Conservation (phyloP, 2,113 vertebrate genomes). For the Stegostoma tigrinum region DNA sequence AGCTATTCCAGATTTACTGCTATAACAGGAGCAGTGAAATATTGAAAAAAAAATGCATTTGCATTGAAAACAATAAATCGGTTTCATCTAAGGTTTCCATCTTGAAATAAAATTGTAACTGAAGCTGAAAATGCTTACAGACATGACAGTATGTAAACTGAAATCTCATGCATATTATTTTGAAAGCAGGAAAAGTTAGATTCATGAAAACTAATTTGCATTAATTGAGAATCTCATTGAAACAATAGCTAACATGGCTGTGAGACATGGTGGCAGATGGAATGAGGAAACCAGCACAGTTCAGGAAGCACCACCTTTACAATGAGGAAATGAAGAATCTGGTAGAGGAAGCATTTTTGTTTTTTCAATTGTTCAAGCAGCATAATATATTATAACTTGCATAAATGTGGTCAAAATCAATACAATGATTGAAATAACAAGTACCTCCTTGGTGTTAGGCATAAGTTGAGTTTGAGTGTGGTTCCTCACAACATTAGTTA, state of each 20-base stretch:
- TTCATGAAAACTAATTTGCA: background rate
- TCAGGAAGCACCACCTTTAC: background rate
- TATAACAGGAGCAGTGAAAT: background rate
- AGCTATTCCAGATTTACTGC: background rate
- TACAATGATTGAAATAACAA: background rate
- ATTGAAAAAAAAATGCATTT: conserved; percentile 9
- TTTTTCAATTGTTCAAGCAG: background rate
- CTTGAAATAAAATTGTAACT: background rate
- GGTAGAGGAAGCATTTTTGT: background rate
- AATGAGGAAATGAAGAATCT: background rate
- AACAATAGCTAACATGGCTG: background rate
- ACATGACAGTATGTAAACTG: background rate
- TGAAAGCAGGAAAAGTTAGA: background rate
- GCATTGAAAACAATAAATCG: background rate
- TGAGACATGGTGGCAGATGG: background rate
- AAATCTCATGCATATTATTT: background rate
- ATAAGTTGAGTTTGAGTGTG: background rate
- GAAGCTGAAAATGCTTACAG: background rate
- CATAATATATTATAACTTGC: background rate
- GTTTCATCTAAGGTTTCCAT: no score
- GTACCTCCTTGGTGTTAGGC: no score
- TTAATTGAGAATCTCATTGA: background rate
- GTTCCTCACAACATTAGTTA: background rate
- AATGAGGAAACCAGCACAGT: background rate
- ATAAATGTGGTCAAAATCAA: background rate